Base-by-base conservation (phyloP, 2,113 vertebrate species). In the Hyaena hyaena region DNA sequence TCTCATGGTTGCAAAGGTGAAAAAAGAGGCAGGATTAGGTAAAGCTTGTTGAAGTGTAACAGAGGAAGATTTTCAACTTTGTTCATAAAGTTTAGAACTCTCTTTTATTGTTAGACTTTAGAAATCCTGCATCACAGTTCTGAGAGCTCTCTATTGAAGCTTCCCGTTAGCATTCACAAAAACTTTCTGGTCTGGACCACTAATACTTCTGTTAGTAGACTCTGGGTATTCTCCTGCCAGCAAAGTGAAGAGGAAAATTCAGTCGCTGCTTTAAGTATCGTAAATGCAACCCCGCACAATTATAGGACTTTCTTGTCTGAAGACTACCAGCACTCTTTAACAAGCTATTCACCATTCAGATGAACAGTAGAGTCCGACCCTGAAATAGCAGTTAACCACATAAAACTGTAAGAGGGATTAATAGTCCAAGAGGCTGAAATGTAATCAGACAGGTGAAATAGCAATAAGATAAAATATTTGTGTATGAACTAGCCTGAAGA, bases 41-140 rank as follows among this genome's bases (percentile, higher is more conserved):
- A 99, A 99, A 99, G 98, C 99, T 99, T 99, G 98, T 98, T 99
- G 98, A 98, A 98, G 98, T 98, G 98, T 98, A 98, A 98, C 97
- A 98, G 98, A 99, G 98, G 98, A 99, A 99, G 99, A 99, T 99
- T 98, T 97, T 97, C 99, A 99, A 99, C 98, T 98, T 99, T 91
- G 97, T 98, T 97, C 95, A 81, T 97, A 98, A 99, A 99, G 98
- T 98, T 98, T 98, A 98, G 97, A 98, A 98, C 92, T 76, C 97
- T 98, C 98, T 98, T 99, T 98, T 98, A 98, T 98, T 98, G 98
- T 98, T 98, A 98, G 98, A 98, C 97, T 97, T 98, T 98, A 98
- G 96, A 98, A 98, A 96, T 92, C 93, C 96, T 97, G 94, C 97
- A 66, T 97, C 58, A 7, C 90, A 95, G 85, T 97, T 96, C 91